Conservation (phyloP, 2,113 vertebrate genomes). For the Otolemur garnettii region DNA sequence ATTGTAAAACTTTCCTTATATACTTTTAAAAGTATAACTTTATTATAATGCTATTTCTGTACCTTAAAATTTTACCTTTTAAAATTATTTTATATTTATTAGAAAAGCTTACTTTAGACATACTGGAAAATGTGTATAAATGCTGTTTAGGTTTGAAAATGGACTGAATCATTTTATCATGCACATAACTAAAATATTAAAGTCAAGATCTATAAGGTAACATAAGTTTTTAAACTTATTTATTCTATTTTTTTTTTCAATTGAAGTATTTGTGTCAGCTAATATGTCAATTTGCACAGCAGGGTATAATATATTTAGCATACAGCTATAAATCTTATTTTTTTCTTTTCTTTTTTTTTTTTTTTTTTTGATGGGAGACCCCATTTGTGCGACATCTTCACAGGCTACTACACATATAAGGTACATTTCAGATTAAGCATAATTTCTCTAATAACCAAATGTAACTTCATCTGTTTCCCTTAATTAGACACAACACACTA, state of each 20-base stretch:
- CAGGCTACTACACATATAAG: neutral
- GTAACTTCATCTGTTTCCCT: conserved; percentile 7
- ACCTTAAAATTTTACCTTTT: neutral
- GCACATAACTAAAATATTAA: neutral
- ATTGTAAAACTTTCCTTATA: neutral
- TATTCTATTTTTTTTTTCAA: neutral
- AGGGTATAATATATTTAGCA: neutral
- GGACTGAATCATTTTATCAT: neutral
- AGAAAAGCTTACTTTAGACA: neutral
- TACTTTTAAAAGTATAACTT: neutral
- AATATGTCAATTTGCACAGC: neutral
- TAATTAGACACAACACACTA: neutral
- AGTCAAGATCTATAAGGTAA: neutral
- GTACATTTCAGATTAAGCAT: neutral
- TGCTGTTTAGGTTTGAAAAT: neutral
- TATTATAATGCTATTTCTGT: neutral
- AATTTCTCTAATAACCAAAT: neutral
- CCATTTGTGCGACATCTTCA: neutral
- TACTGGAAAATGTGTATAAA: neutral
- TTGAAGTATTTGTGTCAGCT: neutral
- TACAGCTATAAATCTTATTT: neutral
- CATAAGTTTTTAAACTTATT: neutral
- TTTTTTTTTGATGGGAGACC: neutral
- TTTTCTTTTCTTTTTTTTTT: neutral
- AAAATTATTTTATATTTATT: conserved; percentile 18